Base-by-base conservation (phyloP, 2,113 vertebrate genomes). In the Sclerurus mexicanus region DNA sequence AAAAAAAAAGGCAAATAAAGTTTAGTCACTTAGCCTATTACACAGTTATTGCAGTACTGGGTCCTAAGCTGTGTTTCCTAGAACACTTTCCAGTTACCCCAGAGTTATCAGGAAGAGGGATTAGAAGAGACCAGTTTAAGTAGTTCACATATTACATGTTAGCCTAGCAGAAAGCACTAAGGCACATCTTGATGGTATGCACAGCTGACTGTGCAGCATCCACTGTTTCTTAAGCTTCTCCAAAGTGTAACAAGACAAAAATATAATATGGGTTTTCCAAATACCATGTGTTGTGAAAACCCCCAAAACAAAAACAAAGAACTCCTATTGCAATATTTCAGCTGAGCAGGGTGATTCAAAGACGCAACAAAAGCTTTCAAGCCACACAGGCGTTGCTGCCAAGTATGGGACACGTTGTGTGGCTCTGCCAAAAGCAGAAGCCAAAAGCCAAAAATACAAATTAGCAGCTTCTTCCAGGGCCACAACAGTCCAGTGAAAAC, bases 371-470 rank as follows among this genome's bases (percentile, higher is more conserved):
- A 88, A 93, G 73, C 88, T 93, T 94, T 92, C 95, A 89, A 94
- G 95, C 84, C 88, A 93, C 86, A 64, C 58, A 78, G 69, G 18
- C 1, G 0, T 2, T 69, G 80, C 92, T 94, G 96, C 87, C 96
- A 96, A 95, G 84, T 78, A 68, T 47, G 73, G 91, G 75, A 93
- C 88, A 93, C 33, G 4, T 44, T 53, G 67, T 31, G 50, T 52
- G 44, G 91, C 79, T 49, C 80, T 91, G 93, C 92, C 95, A 97
- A 75, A 96, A 89, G 59, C 2, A 88, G 92, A 85, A 90, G 91
- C 95, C 95, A 96, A 92, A 96, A 79, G 68, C 86, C 93, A 79
- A 90, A 94, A 95, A 96, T 79, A 90, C 80, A 77, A 93, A 86
- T 93, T 92, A 87, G 67, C 80, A 85, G 89, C 86, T 95, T 93